Evolutionary conservation across 2,797 vertebrate species (phyloP).

Genomic region (Champsocephalus gunnari): DNA sequence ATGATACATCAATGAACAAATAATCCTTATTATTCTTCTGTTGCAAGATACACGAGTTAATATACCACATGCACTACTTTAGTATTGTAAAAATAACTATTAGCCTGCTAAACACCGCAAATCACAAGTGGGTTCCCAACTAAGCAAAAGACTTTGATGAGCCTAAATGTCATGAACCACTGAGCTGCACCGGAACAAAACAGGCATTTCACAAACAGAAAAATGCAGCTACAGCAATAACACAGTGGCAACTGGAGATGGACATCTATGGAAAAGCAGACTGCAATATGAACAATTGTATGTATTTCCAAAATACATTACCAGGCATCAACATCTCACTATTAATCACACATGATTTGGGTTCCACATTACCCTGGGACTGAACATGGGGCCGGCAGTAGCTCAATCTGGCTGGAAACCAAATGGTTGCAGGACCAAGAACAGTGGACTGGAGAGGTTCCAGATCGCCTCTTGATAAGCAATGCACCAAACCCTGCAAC

Average conservation of each 20-base stretch:
- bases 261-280: not conserved
- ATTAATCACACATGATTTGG: not conserved
- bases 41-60: not conserved
- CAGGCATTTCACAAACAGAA: not conserved
- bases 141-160: not conserved
- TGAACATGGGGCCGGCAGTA: no score
- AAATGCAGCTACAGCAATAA: not conserved
- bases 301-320: not conserved
- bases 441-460: no score
- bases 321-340: not conserved
- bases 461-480: no score
- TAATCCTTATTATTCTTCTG: not conserved
- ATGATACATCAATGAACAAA: not conserved
- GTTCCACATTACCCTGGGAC: not conserved
- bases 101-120: not conserved
- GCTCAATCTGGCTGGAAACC: no score
- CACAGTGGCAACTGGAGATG: not conserved
- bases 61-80: not conserved
- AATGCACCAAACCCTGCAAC: no score
- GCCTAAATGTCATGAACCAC: not conserved
- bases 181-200: not conserved
- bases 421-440: no score
- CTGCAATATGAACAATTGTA: not conserved
- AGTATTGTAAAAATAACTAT: not conserved
- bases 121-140: not conserved